Evolutionary conservation across 2,113 vertebrate species (phyloP).

Genomic region (Zeus faber): DNA sequence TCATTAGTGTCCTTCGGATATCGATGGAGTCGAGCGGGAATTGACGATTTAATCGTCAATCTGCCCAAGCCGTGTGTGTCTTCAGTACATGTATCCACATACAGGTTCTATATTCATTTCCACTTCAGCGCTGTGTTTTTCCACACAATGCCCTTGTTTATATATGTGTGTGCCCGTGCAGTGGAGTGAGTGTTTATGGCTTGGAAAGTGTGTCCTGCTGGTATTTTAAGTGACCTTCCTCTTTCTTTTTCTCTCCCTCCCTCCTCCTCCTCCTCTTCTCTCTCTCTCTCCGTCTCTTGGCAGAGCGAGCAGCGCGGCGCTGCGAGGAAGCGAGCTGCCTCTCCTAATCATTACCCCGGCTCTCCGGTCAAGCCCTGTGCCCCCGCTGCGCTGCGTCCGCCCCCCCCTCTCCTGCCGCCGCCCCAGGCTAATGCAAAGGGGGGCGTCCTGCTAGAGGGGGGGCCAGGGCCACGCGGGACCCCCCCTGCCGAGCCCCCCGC

Average conservation of each 20-base stretch:
- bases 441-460: conserved; percentile 38
- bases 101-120: too few relatives aligned
- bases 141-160: conserved; percentile 1
- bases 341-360: conserved; percentile 69
- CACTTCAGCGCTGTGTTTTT: not conserved
- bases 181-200: not conserved
- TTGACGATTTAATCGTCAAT: too few relatives aligned
- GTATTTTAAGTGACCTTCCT: conserved; percentile 20
- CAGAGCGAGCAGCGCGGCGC: conserved; percentile 65
- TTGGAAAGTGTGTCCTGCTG: not conserved
- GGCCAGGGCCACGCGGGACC: conserved; percentile 27
- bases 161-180: too few relatives aligned
- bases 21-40: too few relatives aligned
- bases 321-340: conserved; percentile 59
- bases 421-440: conserved; percentile 67
- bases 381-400: conserved; percentile 58
- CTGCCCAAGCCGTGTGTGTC: too few relatives aligned
- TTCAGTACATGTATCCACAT: too few relatives aligned
- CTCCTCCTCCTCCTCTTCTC: conserved; percentile 29
- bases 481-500: conserved; percentile 52
- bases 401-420: conserved; percentile 70
- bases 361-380: conserved; percentile 68
- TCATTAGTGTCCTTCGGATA: too few relatives aligned
- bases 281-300: conserved; percentile 42
- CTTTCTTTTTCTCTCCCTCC: conserved; percentile 22